Evolutionary conservation across 2,888 invertebrate species (phyloP).

Genomic region (Selenia dentaria): DNA sequence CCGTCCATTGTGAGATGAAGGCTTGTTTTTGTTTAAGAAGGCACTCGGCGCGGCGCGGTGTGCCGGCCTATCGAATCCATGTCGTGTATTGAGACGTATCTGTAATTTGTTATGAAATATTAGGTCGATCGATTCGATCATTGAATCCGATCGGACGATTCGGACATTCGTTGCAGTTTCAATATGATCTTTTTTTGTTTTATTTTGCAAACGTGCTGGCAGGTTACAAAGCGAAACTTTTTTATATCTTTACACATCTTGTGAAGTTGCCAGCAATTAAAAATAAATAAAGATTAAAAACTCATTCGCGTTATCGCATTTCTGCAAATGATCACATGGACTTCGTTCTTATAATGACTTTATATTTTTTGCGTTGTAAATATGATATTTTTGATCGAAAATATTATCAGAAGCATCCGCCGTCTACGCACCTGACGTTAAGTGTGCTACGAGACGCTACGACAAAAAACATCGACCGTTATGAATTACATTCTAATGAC

Average conservation of each 20-base stretch:
- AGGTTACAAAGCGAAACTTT: slow-evolving; percentile 9
- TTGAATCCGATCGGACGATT: slow-evolving; percentile 32
- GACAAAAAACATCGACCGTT: slow-evolving; percentile 72
- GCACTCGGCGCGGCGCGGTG: slow-evolving; percentile 38
- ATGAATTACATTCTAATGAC: slow-evolving; percentile 77
- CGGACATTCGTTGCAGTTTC: slow-evolving; percentile 23
- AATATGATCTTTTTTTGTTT: slow-evolving; percentile 14
- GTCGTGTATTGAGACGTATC: slow-evolving; percentile 61
- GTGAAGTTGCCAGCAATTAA: slow-evolving; percentile 35
- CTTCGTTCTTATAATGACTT: slow-evolving; percentile 41
- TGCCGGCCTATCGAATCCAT: slow-evolving; percentile 48
- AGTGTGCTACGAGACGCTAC: slow-evolving; percentile 40
- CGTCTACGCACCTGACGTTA: slow-evolving; percentile 59
- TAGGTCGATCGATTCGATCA: slow-evolving; percentile 48
- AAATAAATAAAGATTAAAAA: slow-evolving; percentile 43
- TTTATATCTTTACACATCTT: slow-evolving; percentile 17
- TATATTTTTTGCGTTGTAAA: slow-evolving; percentile 52
- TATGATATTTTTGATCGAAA: slow-evolving; percentile 52
- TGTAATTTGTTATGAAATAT: slow-evolving; percentile 70
- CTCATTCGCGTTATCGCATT: slow-evolving; percentile 32
- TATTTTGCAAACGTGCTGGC: slow-evolving; percentile 13
- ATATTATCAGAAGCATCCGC: slow-evolving; percentile 36
- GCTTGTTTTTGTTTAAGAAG: slow-evolving; percentile 59
- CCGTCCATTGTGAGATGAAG: slow-evolving; percentile 59
- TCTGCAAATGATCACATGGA: slow-evolving; percentile 44